Evolutionary conservation across 2,797 vertebrate genomes (phyloP).

Genomic region (Poeciliopsis paucimaculata): DNA sequence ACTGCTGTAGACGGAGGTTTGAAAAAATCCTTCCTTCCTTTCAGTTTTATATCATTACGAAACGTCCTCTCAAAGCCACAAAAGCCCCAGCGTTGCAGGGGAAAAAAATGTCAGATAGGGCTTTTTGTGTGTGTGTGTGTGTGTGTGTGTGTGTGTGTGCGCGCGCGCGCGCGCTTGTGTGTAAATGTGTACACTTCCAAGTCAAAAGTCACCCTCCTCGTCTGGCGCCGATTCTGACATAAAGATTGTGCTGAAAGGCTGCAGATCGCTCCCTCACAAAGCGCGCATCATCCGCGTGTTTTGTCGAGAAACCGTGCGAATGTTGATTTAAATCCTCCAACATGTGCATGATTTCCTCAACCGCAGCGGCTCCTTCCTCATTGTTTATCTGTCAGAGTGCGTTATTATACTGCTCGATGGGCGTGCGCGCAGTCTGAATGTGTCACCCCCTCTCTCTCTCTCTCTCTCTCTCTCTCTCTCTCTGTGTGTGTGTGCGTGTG

Average conservation of each 20-base stretch:
- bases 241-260: conserved; percentile 56
- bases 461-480: not conserved
- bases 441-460: conserved; percentile 49
- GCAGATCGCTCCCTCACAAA: conserved; percentile 40
- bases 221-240: conserved; percentile 57
- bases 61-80: conserved; percentile 72
- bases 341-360: conserved; percentile 42
- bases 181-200: conserved; percentile 24
- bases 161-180: not conserved
- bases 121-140: not conserved
- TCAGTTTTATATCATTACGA: conserved; percentile 81
- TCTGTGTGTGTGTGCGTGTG: not conserved
- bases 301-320: conserved; percentile 39
- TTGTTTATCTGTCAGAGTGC: conserved; percentile 64
- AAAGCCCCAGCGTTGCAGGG: conserved; percentile 39
- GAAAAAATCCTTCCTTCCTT: conserved; percentile 81
- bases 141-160: too few relatives aligned
- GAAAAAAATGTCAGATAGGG: conserved; percentile 25
- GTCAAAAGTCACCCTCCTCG: conserved; percentile 58
- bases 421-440: conserved; percentile 49
- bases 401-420: conserved; percentile 50
- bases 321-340: conserved; percentile 59
- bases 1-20: conserved; percentile 57
- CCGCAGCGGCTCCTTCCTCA: conserved; percentile 47
- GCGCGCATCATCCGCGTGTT: conserved; percentile 42